Evolutionary conservation across 2,113 vertebrate genomes (phyloP).

Genomic region (Hydrolagus affinis): DNA sequence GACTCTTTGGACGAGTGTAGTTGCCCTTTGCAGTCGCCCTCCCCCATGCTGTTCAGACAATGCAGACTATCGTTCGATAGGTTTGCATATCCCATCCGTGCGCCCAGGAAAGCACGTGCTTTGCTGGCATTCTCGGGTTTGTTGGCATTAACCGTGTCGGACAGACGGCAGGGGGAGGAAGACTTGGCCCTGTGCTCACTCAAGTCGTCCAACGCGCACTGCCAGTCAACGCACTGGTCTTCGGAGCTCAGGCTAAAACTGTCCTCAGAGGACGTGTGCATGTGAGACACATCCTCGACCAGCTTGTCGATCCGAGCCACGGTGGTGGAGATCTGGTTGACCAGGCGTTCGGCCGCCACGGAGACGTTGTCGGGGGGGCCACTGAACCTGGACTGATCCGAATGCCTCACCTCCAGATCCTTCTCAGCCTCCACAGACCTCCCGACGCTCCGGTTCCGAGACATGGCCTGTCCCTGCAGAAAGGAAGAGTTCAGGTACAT

Average conservation of each 20-base stretch:
- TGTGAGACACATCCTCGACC: conserved; percentile 83
- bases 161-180: conserved; percentile 75
- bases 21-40: conserved; percentile 74
- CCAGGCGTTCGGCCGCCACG: conserved; percentile 69
- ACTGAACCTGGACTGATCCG: conserved; percentile 50
- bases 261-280: conserved; percentile 89
- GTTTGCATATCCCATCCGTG: conserved; percentile 73
- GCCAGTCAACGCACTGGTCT: conserved; percentile 82
- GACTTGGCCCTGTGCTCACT: conserved; percentile 76
- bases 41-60: conserved; percentile 75
- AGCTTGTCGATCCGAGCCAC: conserved; percentile 88
- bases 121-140: conserved; percentile 61
- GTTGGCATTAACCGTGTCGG: conserved; percentile 57
- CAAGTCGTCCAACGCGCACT: conserved; percentile 67
- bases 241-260: conserved; percentile 93
- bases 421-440: conserved; percentile 66
- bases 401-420: conserved; percentile 49
- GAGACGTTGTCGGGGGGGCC: conserved; percentile 62
- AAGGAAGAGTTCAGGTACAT: conserved; percentile 83
- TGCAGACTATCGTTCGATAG: conserved; percentile 89
- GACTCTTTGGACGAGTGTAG: conserved; percentile 57
- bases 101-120: conserved; percentile 68
- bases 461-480: conserved; percentile 71
- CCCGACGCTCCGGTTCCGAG: conserved; percentile 44
- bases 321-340: conserved; percentile 79